Evolutionary conservation across 2,797 vertebrate species (phyloP).

Genomic region (Clamator glandarius): DNA sequence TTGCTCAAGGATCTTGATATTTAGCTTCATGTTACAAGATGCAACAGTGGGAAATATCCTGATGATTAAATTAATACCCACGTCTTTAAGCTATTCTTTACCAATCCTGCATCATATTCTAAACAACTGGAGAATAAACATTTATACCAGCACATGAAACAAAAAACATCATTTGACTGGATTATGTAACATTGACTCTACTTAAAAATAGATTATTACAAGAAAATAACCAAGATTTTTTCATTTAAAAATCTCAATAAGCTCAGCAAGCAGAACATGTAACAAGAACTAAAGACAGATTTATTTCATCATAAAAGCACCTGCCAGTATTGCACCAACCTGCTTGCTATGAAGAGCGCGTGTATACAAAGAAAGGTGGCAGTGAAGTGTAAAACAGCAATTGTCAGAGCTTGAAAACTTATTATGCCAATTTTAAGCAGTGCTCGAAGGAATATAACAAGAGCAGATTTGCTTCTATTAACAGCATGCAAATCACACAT

Average conservation of each 20-base stretch:
- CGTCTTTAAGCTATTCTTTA: neutral
- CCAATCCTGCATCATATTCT: neutral
- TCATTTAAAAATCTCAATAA: slow-evolving; percentile 11
- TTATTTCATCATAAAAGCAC: slow-evolving; percentile 33
- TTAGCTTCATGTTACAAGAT: neutral
- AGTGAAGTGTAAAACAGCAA: slow-evolving; percentile 15
- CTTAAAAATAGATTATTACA: neutral
- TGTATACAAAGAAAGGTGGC: neutral
- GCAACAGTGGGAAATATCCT: neutral
- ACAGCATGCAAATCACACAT: neutral
- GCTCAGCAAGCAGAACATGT: slow-evolving; percentile 17
- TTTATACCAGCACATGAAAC: neutral
- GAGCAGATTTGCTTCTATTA: neutral
- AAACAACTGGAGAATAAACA: neutral
- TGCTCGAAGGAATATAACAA: neutral
- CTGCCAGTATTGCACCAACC: neutral
- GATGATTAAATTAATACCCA: neutral
- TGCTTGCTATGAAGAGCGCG: neutral
- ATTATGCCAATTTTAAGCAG: neutral
- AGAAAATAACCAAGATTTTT: neutral
- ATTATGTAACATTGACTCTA: neutral
- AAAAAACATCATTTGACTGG: neutral
- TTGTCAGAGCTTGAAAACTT: neutral
- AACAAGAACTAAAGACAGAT: slow-evolving; percentile 27
- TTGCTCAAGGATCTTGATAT: neutral